Percentiles rank a stretch among this genome's conserved stretches.
Conservation (phyloP, 2,113 vertebrate genomes). For the Triplophysa tibetana region DNA sequence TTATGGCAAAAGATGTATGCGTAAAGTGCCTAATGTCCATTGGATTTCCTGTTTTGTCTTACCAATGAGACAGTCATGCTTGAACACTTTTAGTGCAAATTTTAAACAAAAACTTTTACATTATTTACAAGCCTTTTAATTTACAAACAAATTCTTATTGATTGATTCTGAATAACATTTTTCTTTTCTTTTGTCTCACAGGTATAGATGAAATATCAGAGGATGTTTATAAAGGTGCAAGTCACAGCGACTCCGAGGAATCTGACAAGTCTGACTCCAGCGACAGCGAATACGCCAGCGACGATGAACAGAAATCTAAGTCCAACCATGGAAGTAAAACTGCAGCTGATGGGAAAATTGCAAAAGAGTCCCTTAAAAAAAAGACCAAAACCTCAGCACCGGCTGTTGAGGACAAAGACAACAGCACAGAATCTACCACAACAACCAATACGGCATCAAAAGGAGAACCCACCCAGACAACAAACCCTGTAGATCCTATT, state of each 20-base stretch:
- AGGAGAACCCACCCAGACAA: slow-evolving; percentile 56
- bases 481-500: slow-evolving; percentile 64
- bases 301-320: slow-evolving; percentile 89
- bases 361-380: slow-evolving; percentile 76
- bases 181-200: slow-evolving; percentile 62
- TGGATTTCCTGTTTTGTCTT: no score
- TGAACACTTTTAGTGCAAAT: no score
- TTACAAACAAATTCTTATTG: neutral
- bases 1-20: no score
- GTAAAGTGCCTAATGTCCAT: no score
- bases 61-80: no score
- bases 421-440: slow-evolving; percentile 37
- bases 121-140: no score
- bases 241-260: slow-evolving; percentile 94
- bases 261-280: slow-evolving; percentile 96
- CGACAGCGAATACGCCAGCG: slow-evolving; percentile 89
- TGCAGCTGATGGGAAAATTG: slow-evolving; percentile 66
- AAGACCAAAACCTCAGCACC: slow-evolving; percentile 68
- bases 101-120: neutral
- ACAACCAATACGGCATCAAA: slow-evolving; percentile 27
- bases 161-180: neutral
- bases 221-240: slow-evolving; percentile 89
- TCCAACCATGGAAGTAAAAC: slow-evolving; percentile 72
- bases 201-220: slow-evolving; percentile 97
- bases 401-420: slow-evolving; percentile 41